phyloP scores from a whole-genome alignment of 2,888 invertebrate genomes.

The Agrotis segetum region DNA sequence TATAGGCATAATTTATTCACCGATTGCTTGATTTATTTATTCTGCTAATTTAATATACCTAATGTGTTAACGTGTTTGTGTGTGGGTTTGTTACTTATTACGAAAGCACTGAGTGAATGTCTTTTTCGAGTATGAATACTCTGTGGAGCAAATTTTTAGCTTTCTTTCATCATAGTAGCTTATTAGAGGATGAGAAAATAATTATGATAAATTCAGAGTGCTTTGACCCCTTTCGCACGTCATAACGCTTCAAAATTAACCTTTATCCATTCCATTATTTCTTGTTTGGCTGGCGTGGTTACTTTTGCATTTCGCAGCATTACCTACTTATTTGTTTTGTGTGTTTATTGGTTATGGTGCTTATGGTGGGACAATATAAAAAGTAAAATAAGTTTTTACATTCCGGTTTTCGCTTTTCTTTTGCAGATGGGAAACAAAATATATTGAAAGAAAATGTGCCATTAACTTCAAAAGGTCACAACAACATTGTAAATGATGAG shows the following conservation, averaged over 20 bases:
- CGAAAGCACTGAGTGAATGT: constrained; percentile 33
- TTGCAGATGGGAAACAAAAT: constrained; percentile 27
- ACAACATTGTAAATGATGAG: constrained; percentile 30
- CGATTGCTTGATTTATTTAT: constrained; percentile 34
- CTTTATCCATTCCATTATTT: constrained; percentile 32
- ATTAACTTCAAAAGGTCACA: constrained; percentile 27
- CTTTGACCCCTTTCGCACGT: constrained; percentile 17
- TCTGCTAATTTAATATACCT: constrained; percentile 33
- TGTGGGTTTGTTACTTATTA: constrained; percentile 32
- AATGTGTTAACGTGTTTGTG: constrained; percentile 39
- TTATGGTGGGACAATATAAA: constrained; percentile 29
- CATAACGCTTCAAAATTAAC: constrained; percentile 34
- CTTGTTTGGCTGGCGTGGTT: constrained; percentile 29
- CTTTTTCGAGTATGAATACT: constrained; percentile 16
- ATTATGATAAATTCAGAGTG: constrained; percentile 18
- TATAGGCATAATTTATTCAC: constrained; percentile 32
- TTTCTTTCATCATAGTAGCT: constrained; percentile 16
- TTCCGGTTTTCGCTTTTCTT: constrained; percentile 7
- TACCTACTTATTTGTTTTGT: constrained; percentile 28
- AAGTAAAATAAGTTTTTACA: constrained; percentile 27
- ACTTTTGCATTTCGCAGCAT: constrained; percentile 28
- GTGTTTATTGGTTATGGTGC: constrained; percentile 32
- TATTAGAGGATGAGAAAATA: constrained; percentile 5
- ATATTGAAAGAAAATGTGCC: constrained; percentile 26
- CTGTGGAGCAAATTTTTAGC: constrained; percentile 20